Base-by-base conservation (phyloP, 1,140 invertebrate genomes). In the Spodoptera litura region DNA sequence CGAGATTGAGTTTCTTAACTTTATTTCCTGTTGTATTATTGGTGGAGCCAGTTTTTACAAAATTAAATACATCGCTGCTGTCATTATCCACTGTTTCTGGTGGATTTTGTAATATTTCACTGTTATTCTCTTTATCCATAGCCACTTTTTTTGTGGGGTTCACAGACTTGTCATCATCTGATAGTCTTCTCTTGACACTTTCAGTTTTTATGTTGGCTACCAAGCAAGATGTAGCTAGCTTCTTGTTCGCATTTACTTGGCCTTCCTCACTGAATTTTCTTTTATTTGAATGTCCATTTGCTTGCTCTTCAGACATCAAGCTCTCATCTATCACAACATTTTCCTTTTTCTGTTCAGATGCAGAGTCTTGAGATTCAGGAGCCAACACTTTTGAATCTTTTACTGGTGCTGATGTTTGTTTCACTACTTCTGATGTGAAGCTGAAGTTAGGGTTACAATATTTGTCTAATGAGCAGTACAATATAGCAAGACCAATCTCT, bases 401-500 rank as follows among this genome's bases (percentile, higher is more conserved):
- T 64, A 13, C 78, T 51, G 86, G 80, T 58, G 72, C 70, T 58
- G 78, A 12, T 35, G 81, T 81, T 81, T 91, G 87, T 77, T 90
- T 93, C 20, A 93, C 84, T 10, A 94, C 85, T 88, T 92, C 90
- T 20, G 88, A 89, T 11, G 91, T 76, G 44, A 95, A 91, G 79
- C 91, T 95, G 77, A 95, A 95, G 20, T 87, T 81, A 10, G 96
- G 96, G 92, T 97, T 97, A 84, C 97, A 97, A 82, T 96, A 96
- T 82, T 95, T 96, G 58, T 95, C 93, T 44, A 91, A 94, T 1
- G 96, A 96, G 87, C 95, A 96, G 80, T 96, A 95, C 12, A 97
- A 85, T 78, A 97, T 95, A 20, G 96, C 96, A 56, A 96, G 92
- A 10, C 96, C 96, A 78, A 97, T 96, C 86, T 97, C 97, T 9